A percentile compares a stretch with the other conserved stretches of the same genome.
Evolutionary conservation across 2,797 vertebrate genomes (phyloP).

Genomic region (Characodon lateralis): DNA sequence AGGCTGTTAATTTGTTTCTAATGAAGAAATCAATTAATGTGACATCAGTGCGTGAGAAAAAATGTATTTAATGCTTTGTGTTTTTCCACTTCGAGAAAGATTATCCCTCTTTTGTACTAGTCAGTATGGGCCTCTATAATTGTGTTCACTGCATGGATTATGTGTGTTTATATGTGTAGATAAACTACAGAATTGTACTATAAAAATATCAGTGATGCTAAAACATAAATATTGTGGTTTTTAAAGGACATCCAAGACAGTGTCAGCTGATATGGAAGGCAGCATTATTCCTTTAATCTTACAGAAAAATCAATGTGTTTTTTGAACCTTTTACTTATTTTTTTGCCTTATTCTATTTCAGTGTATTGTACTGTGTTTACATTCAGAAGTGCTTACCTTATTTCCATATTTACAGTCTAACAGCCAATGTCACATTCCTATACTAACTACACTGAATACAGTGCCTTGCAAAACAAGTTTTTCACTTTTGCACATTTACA

Average conservation of each 20-base stretch:
- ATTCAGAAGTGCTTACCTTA: not conserved
- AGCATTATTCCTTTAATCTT: not conserved
- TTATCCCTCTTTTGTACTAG: conserved; percentile 8
- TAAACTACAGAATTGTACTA: not conserved
- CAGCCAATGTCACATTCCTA: not conserved
- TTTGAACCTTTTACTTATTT: not conserved
- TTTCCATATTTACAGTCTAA: not conserved
- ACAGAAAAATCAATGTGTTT: not conserved
- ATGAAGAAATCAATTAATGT: conserved; percentile 58
- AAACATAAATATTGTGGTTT: not conserved
- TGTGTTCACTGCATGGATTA: conserved; percentile 10
- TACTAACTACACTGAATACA: not conserved
- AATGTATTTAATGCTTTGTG: not conserved
- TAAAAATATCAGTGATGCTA: not conserved
- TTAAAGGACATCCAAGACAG: not conserved
- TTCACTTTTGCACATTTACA: not conserved
- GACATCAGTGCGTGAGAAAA: conserved; percentile 21
- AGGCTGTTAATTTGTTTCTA: conserved; percentile 54
- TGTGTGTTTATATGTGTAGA: not conserved
- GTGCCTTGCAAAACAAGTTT: not conserved
- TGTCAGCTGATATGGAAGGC: not conserved
- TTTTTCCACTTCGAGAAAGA: conserved; percentile 8
- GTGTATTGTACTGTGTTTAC: not conserved
- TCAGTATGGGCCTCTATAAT: not conserved
- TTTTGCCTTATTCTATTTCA: not conserved